phyloP scores from a whole-genome alignment of 1,140 invertebrate species.

The Laodelphax striatellus region DNA sequence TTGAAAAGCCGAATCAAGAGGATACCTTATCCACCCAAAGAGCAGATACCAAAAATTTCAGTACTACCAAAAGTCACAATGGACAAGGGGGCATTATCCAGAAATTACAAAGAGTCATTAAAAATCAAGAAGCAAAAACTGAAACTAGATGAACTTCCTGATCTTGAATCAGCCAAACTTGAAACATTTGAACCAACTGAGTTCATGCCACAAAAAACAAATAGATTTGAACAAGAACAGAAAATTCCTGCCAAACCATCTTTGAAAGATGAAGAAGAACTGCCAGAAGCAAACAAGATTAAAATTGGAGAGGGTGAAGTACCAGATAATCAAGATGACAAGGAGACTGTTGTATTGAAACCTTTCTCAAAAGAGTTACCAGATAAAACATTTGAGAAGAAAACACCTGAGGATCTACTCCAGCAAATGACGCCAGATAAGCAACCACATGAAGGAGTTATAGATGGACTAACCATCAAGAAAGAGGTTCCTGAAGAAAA shows the following conservation, averaged over 20 bases:
- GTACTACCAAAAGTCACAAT: conserved; percentile 19
- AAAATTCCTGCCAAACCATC: not conserved
- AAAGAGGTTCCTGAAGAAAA: conserved; percentile 16
- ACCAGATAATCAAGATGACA: conserved; percentile 20
- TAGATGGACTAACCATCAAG: conserved; percentile 8
- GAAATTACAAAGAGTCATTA: conserved; percentile 29
- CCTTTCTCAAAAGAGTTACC: conserved; percentile 21
- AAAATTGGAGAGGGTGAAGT: conserved; percentile 20
- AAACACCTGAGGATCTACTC: conserved; percentile 4
- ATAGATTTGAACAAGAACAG: not conserved
- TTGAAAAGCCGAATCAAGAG: conserved; percentile 48
- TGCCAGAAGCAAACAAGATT: not conserved
- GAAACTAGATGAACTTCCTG: conserved; percentile 24
- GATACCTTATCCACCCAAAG: conserved; percentile 29
- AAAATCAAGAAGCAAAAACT: conserved; percentile 28
- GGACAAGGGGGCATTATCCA: conserved; percentile 28
- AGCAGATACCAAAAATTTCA: conserved; percentile 21
- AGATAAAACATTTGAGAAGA: not conserved
- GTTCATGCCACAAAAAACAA: not conserved
- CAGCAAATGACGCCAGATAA: conserved; percentile 14
- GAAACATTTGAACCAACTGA: conserved; percentile 20
- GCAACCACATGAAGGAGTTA: conserved; percentile 14
- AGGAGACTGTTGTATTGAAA: conserved; percentile 23
- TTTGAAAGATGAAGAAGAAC: not conserved
- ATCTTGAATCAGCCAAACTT: conserved; percentile 19